These are phyloP conservation scores for Tenualosa ilisha DNA, from an alignment of 2,797 vertebrate species.

Conservation along the genomic window DNA sequence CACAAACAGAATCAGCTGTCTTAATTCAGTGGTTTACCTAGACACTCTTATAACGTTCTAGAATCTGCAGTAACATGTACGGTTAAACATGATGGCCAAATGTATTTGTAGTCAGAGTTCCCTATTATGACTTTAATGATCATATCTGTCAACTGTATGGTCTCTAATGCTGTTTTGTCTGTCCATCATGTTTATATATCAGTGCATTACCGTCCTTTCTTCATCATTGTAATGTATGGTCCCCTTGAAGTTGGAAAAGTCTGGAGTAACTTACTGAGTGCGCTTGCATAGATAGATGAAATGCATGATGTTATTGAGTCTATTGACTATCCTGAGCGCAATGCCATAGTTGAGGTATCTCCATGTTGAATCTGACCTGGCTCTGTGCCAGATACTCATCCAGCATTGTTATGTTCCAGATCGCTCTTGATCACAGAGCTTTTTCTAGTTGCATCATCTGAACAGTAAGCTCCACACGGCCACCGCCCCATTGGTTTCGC, in stretches of 20 bases:
- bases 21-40: not conserved
- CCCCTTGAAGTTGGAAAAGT: not conserved
- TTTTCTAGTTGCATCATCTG: slow-evolving; percentile 14
- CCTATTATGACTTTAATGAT: not conserved
- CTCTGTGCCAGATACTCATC: not conserved
- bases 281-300: not conserved
- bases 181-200: not conserved
- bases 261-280: not conserved
- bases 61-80: not conserved
- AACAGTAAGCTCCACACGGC: slow-evolving; percentile 14
- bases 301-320: not conserved
- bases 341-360: not conserved
- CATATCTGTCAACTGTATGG: slow-evolving; percentile 5
- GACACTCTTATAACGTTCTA: not conserved
- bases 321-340: not conserved
- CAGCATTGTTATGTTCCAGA: slow-evolving; percentile 19
- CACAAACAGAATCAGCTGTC: not conserved
- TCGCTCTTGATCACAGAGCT: slow-evolving; percentile 17
- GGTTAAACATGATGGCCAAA: not conserved
- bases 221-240: not conserved
- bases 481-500: not conserved
- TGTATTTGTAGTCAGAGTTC: not conserved
- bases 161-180: not conserved
- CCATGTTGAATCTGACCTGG: slow-evolving; percentile 7
- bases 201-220: not conserved